A percentile compares a stretch with the other conserved stretches of the same genome.
These are phyloP conservation scores for Sarcophaga variegata DNA, from an alignment of 2,888 invertebrate species.

Conservation along the genomic window DNA sequence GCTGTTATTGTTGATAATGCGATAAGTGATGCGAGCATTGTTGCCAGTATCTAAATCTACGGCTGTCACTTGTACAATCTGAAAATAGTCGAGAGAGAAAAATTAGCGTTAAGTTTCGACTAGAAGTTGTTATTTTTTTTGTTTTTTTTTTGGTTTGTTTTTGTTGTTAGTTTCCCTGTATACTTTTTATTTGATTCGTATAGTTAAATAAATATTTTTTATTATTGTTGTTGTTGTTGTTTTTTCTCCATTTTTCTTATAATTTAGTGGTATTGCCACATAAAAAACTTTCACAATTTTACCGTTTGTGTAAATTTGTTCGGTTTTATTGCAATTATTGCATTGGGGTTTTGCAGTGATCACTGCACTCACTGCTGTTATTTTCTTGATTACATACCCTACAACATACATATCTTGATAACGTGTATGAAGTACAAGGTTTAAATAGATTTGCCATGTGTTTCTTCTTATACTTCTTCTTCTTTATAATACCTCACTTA, in stretches of 20 bases:
- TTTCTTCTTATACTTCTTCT: too few relatives aligned
- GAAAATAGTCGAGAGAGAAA: slow-evolving; percentile 71
- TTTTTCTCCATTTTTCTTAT: neutral
- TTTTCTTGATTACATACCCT: neutral
- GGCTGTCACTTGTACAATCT: slow-evolving; percentile 94
- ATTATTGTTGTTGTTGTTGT: neutral
- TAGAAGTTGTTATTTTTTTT: slow-evolving; percentile 28
- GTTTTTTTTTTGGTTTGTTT: slow-evolving; percentile 4
- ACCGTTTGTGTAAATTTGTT: slow-evolving; percentile 19
- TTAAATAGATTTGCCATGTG: too few relatives aligned
- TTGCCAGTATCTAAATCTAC: slow-evolving; percentile 96
- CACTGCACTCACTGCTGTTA: neutral
- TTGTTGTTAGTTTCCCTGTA: slow-evolving; percentile 4
- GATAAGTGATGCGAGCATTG: slow-evolving; percentile 95
- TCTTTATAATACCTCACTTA: too few relatives aligned
- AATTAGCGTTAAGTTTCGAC: neutral
- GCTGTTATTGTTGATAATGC: slow-evolving; percentile 83
- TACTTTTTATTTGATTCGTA: slow-evolving; percentile 30
- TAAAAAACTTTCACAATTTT: slow-evolving; percentile 52
- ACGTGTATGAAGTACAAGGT: too few relatives aligned
- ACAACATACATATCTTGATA: neutral
- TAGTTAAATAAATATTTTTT: slow-evolving; percentile 39
- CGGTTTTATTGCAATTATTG: slow-evolving; percentile 24
- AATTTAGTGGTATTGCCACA: slow-evolving; percentile 10
- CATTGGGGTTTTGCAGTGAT: neutral